Evolutionary conservation across 2,888 invertebrate genomes (phyloP), one percentile per base, ranked within the genome.

Genomic region (Chironomus riparius): DNA sequence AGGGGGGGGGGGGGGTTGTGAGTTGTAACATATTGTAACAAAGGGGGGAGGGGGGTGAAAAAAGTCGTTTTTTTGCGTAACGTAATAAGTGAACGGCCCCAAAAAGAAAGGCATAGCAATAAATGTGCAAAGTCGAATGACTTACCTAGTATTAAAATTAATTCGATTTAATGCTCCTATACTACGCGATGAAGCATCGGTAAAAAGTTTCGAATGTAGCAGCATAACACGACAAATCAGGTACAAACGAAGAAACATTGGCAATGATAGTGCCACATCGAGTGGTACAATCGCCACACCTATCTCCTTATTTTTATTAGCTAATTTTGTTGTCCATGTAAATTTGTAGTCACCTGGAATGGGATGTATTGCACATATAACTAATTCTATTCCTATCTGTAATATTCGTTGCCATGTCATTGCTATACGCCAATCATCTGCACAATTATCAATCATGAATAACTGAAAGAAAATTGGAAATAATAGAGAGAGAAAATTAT

Each of bases 381-480:
- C 86, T 81, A 99, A 88, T 87, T 99, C 98, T 82, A 96, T 87
- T 77, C 90, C 88, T 83, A 98, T 96, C 87, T 95, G 94, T 81
- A 91, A 89, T 85, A 97, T 93, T 85, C 98, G 90, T 86, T 97
- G 96, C 92, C 95, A 96, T 80, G 98, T 98, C 93, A 99, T 97
- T 82, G 98, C 98, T 86, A 99, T 99, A 83, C 98, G 90, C 99
- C 99, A 99, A 88, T 99, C 99, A 85, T 99, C 99, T 79, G 98
- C 97, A 87, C 98, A 98, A 89, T 99, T 99, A 90, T 99, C 98
- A 87, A 98, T 97, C 94, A 98, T 98, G 89, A 98, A 99, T 87
- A 99, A 90, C 98, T 99, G 90, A 68, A 88, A 88, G 78, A 77
- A 77, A 72, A 22, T 12, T 7, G 18, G 3, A 15, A 56, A 50